These are phyloP conservation scores for Pocota personata DNA, from an alignment of 2,888 invertebrate genomes.

Conservation along the genomic window DNA sequence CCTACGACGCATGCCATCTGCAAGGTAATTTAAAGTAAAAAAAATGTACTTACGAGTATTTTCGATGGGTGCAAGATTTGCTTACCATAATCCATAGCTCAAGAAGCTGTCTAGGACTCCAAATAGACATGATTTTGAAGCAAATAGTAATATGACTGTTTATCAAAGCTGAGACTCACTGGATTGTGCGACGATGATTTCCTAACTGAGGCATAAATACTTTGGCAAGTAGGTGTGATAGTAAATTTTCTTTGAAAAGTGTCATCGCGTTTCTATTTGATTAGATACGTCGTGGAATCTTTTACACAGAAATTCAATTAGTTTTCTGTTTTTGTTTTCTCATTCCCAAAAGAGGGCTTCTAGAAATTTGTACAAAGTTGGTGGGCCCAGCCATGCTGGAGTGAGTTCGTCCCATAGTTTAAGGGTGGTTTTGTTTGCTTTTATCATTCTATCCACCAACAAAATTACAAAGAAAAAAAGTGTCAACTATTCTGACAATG, in stretches of 20 bases:
- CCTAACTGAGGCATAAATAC: constrained; percentile 62
- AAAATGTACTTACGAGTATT: no score
- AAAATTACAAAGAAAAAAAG: background rate
- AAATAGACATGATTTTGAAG: constrained; percentile 1
- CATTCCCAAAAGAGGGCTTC: background rate
- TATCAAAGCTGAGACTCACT: constrained; percentile 1
- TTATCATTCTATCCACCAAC: constrained; percentile 6
- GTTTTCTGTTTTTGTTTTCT: background rate
- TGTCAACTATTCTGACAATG: background rate
- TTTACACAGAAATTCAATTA: constrained; percentile 63
- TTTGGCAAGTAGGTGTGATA: constrained; percentile 6
- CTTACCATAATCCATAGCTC: constrained; percentile 52
- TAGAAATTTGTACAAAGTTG: background rate
- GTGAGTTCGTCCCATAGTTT: background rate
- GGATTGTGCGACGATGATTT: background rate
- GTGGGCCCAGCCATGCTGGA: background rate
- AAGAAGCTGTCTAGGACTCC: background rate
- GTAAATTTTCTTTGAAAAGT: constrained; percentile 5
- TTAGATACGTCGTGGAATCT: constrained; percentile 18
- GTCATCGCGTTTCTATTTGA: constrained; percentile 48
- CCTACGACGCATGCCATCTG: constrained; percentile 26
- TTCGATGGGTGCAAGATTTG: no score
- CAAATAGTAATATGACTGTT: background rate
- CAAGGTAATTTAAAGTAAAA: background rate
- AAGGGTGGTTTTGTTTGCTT: constrained; percentile 29